Evolutionary conservation across 2,888 invertebrate genomes (phyloP), one percentile per base, ranked within the genome.

Genomic region (Stenurella melanura): DNA sequence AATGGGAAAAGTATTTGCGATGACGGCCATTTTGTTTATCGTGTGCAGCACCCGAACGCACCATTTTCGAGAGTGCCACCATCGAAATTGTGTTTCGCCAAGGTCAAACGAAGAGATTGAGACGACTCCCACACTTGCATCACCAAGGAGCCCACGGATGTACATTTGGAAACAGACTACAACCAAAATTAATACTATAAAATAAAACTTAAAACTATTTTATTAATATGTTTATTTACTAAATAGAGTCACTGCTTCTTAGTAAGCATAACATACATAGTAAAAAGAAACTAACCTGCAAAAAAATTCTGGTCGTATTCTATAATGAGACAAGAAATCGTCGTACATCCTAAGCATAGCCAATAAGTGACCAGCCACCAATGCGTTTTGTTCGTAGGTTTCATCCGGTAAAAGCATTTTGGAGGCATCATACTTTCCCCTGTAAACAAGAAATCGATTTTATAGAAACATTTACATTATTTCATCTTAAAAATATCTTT

Each of bases 261-360:
- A 7, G 10, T 61, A 30, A 15, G 12, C 17, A 0, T 26, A 5
- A 30, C 3, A 61, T n/a, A 63, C 11, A 38, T 7, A 34, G 42
- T 15, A 12, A 42, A 2, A 42, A 11, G 1, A 11, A 17, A 64
- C 64, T 64, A 38, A 93, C 81, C 93, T 92, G 89, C 95, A 95
- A 90, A 95, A 95, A 90, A 95, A 95, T 88, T 95, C 95, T 0
- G 95, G 93, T 30, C 93, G 93, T 86, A 94, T 94, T 84, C 93
- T 92, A 89, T 95, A 92, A 64, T 91, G 90, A 79, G 91, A 91
- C 76, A 94, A 91, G 88, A 93, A 93, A 84, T 92, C 92, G 88
- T 93, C 93, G 85, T 93, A 93, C 83, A 92, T 91, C 76, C 91
- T 90, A 78, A 92, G 89, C 82, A 91, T 90, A 66, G 90, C 90